A percentile compares a stretch with the other conserved stretches of the same genome.
Conservation (phyloP, 2,888 invertebrate genomes). For the Leucophenga maculata region DNA sequence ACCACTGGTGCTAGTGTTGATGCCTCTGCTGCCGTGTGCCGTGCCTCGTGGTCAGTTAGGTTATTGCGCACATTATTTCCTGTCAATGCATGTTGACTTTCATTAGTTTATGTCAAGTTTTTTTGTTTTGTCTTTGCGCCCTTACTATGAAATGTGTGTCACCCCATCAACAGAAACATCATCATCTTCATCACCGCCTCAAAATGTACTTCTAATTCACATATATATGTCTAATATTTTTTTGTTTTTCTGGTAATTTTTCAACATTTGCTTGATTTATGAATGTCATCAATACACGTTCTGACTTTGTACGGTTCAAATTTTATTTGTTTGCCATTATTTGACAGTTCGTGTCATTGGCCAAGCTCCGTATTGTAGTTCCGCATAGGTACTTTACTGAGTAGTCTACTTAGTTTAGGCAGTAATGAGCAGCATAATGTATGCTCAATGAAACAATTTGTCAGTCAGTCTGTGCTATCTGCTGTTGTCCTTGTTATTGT, state of each 20-base stretch:
- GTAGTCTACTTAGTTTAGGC: background rate
- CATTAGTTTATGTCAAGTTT: constrained; percentile 38
- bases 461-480: background rate
- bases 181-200: background rate
- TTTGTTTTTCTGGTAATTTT: constrained; percentile 44
- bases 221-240: background rate
- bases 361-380: too few relatives aligned
- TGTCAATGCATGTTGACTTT: constrained; percentile 48
- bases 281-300: constrained; percentile 45
- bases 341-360: constrained; percentile 24
- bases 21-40: constrained; percentile 10
- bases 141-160: background rate
- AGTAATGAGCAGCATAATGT: constrained; percentile 22
- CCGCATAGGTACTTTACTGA: background rate
- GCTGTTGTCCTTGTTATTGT: background rate
- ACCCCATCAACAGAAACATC: constrained; percentile 5
- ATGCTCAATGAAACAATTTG: constrained; percentile 27
- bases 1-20: too few relatives aligned
- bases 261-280: constrained; percentile 55
- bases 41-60: constrained; percentile 21
- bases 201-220: background rate
- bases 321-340: constrained; percentile 34
- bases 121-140: background rate
- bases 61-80: constrained; percentile 32
- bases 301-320: background rate